Percentiles rank a stretch among this genome's conserved stretches.
phyloP scores from a whole-genome alignment of 2,113 vertebrate species.

The Cyprinodon variegatus region DNA sequence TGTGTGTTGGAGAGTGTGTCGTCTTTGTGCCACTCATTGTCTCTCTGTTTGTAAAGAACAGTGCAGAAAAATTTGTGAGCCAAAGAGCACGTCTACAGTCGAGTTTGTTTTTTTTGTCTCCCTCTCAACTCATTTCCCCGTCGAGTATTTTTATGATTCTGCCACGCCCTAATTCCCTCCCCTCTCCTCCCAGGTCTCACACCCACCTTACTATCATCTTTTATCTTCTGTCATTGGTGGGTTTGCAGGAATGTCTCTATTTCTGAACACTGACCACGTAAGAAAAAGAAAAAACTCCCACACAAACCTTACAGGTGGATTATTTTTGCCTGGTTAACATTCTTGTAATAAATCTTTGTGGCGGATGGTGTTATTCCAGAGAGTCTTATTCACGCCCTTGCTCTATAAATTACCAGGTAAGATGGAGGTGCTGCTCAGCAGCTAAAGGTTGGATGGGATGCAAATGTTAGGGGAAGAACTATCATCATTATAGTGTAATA shows the following conservation, averaged over 20 bases:
- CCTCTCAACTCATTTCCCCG: not conserved
- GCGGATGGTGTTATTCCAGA: conserved; percentile 88
- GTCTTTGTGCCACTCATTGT: conserved; percentile 62
- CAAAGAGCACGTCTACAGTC: conserved; percentile 84
- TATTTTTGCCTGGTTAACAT: conserved; percentile 69
- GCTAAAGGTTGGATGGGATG: conserved; percentile 92
- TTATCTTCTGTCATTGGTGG: conserved; percentile 69
- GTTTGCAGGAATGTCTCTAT: conserved; percentile 77
- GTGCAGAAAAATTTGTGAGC: conserved; percentile 84
- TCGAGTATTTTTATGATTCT: conserved; percentile 77
- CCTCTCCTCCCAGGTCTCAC: conserved; percentile 54
- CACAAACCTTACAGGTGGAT: conserved; percentile 3
- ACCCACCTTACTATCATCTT: conserved; percentile 62
- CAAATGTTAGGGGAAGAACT: conserved; percentile 89
- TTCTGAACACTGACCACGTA: conserved; percentile 35
- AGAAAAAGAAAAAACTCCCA: conserved; percentile 24
- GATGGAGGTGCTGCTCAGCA: conserved; percentile 90
- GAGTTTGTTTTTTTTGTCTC: conserved; percentile 58
- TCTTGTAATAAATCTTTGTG: conserved; percentile 81
- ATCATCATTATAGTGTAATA: conserved; percentile 99
- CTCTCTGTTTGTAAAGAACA: conserved; percentile 87
- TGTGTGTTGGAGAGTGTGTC: conserved; percentile 64
- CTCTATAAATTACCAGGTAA: conserved; percentile 95
- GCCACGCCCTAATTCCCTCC: conserved; percentile 53
- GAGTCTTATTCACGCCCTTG: conserved; percentile 83